Conservation (phyloP, 2,113 vertebrate genomes). For the Mirza zaza region DNA sequence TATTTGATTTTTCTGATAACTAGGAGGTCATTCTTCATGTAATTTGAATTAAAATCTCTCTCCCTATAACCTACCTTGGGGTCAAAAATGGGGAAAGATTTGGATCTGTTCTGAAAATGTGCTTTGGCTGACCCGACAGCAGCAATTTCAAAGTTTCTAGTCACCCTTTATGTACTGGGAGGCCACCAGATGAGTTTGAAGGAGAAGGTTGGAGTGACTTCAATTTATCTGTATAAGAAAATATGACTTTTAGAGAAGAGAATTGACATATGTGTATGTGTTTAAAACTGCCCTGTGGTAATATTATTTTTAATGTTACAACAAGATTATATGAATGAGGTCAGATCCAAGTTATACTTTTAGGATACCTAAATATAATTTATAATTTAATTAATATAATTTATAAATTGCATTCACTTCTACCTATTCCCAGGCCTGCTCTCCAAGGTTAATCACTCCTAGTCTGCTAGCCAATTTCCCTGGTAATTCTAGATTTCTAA, state of each 20-base stretch:
- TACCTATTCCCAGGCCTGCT: not conserved
- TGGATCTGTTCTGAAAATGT: not conserved
- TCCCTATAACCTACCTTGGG: not conserved
- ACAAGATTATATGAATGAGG: not conserved
- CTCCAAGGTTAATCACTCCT: not conserved
- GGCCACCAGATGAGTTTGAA: not conserved
- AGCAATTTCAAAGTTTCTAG: not conserved
- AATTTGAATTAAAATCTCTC: not conserved
- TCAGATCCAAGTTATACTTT: not conserved
- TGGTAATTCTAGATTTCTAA: not conserved
- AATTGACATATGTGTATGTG: not conserved
- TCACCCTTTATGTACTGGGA: not conserved
- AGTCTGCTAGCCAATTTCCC: not conserved
- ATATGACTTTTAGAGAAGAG: not conserved
- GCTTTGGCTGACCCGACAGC: not conserved
- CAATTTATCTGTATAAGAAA: not conserved
- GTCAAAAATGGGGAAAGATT: not conserved
- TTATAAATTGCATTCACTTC: not conserved
- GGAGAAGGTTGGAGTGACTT: not conserved
- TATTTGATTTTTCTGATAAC: not conserved
- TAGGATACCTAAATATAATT: not conserved
- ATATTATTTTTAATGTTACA: not conserved
- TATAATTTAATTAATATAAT: not conserved
- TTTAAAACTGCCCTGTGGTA: not conserved
- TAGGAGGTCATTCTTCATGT: not conserved